Evolutionary conservation across 2,888 invertebrate species (phyloP), one percentile per base, ranked within the genome.

Genomic region (Mesopsocus fuscifrons): DNA sequence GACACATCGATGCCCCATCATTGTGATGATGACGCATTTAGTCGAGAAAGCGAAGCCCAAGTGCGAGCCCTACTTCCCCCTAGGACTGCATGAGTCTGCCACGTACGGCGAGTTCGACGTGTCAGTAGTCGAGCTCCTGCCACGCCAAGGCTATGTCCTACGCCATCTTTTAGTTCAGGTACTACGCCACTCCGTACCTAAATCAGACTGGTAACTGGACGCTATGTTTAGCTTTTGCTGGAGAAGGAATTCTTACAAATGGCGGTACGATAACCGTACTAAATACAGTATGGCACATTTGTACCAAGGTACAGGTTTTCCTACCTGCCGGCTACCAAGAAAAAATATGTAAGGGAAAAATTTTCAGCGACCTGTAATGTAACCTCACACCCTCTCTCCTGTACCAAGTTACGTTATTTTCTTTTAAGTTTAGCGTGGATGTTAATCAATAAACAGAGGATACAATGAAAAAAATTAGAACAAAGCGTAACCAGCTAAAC

Each of bases 1-100:
- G 70, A 54, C 61, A 41, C 68, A 72, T 51, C 62, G 62, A 48
- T 57, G 61, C 11, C 62, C 65, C 15, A 70, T 69, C 49, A 74
- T 92, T 34, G 82, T 91, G 2, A 92, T 92, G 91, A 75, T 92
- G 41, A 92, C 92, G 1, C 82, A 83, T 55, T 72, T 92, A 48
- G 71, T 79, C 49, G 92, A 92, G 57, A 81, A 83, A 52, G 58
- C 53, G 62, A 83, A 58, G 74, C 59, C 77, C 49, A 92, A 92
- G 60, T 92, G 92, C 63, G 88, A 91, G 52, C 69, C 79, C 22
- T 92, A 92, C 55, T 78, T 92, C 55, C 92, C 92, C 4, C 45
- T 45, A 13, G 52, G 50, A 49, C 53, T 59, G 54, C 66, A 60
- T 17, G 52, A 55, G 8, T 42, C 47, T 17, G 57, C 53, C 20